Percentiles rank a stretch among this genome's conserved stretches.
Evolutionary conservation across 2,888 invertebrate genomes (phyloP).

Genomic region (Platynereis dumerilii): DNA sequence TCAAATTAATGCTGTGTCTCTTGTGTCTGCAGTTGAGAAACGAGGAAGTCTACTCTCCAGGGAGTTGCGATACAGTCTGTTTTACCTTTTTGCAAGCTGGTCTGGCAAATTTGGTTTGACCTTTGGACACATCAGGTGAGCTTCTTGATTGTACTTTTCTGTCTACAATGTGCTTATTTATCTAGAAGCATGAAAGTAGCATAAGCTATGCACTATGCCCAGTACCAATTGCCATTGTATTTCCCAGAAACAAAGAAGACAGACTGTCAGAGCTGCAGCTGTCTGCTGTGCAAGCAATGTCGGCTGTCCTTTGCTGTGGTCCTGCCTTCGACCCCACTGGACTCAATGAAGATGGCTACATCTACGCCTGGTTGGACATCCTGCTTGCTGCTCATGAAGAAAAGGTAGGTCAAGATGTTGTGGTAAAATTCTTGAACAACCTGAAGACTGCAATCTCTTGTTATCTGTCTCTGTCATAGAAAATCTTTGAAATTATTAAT

Average conservation of each 20-base stretch:
- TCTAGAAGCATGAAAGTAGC: too few relatives aligned
- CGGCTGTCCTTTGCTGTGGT: conserved; percentile 93
- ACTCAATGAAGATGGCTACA: conserved; percentile 81
- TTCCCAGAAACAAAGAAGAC: conserved; percentile 53
- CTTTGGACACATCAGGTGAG: conserved; percentile 39
- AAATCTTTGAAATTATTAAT: too few relatives aligned
- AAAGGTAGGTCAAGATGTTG: conserved; percentile 44
- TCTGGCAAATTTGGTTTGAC: conserved; percentile 80
- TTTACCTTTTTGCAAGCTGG: conserved; percentile 92
- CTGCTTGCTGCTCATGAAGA: conserved; percentile 83
- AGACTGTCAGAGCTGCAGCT: conserved; percentile 66
- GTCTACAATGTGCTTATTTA: not conserved
- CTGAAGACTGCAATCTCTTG: too few relatives aligned
- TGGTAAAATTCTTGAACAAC: too few relatives aligned
- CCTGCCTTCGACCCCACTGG: conserved; percentile 88
- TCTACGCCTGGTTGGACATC: conserved; percentile 93
- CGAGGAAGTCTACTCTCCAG: conserved; percentile 84
- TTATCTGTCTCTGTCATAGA: too few relatives aligned
- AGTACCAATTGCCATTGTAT: too few relatives aligned
- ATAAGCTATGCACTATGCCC: too few relatives aligned
- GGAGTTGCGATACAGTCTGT: conserved; percentile 85
- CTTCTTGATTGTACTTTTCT: too few relatives aligned
- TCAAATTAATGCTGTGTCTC: too few relatives aligned
- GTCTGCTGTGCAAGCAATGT: conserved; percentile 82
- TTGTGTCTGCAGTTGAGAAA: conserved; percentile 75